Evolutionary conservation across 1,140 invertebrate species (phyloP).

Genomic region (Oreohelix idahoensis): DNA sequence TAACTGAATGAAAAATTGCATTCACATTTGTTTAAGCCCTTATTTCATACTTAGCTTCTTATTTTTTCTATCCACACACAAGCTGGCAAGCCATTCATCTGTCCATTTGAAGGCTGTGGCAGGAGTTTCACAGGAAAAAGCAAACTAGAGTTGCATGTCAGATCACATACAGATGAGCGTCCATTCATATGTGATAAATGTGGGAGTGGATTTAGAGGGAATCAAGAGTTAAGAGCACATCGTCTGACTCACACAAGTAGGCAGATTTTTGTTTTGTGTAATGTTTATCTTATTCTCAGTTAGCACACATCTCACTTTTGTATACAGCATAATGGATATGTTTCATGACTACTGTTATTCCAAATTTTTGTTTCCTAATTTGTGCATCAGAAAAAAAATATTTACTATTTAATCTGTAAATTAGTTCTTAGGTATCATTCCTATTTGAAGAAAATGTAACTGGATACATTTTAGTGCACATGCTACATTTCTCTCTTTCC

Average conservation of each 20-base stretch:
- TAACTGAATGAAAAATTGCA: too few relatives aligned
- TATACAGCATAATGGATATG: not conserved
- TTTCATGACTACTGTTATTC: not conserved
- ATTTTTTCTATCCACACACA: not conserved
- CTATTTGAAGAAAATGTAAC: too few relatives aligned
- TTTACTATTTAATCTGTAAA: too few relatives aligned
- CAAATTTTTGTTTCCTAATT: not conserved
- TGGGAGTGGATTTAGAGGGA: constrained; percentile 14
- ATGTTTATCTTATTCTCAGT: not conserved
- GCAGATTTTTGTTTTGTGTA: not conserved
- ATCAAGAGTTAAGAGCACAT: constrained; percentile 13
- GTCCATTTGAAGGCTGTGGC: constrained; percentile 25
- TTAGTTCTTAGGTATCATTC: too few relatives aligned
- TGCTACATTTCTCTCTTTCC: too few relatives aligned
- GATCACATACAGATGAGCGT: constrained; percentile 18
- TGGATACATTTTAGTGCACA: too few relatives aligned
- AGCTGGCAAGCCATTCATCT: constrained; percentile 20
- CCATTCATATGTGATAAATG: constrained; percentile 29
- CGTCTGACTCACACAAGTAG: constrained; percentile 18
- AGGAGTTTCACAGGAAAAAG: constrained; percentile 21
- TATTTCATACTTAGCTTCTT: too few relatives aligned
- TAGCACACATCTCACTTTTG: not conserved
- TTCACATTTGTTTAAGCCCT: too few relatives aligned
- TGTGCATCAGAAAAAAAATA: too few relatives aligned
- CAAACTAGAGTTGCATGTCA: constrained; percentile 18